Percentiles rank a stretch among this genome's conserved stretches.
phyloP scores from a whole-genome alignment of 2,797 vertebrate genomes.

The Acanthurus tractus region DNA sequence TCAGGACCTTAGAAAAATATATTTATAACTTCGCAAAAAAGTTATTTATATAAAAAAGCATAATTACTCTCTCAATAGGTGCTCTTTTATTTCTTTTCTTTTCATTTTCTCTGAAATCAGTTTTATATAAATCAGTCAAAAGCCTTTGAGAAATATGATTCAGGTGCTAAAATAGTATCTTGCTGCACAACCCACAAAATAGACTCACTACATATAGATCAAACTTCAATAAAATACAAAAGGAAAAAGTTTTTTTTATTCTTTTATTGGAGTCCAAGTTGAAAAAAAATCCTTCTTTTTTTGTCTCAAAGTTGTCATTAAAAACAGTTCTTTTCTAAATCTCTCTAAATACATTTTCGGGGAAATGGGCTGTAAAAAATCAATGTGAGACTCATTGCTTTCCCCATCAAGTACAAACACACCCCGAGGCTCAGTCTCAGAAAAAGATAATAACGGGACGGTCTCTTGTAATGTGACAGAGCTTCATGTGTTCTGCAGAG shows the following conservation, averaged over 20 bases:
- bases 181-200: neutral
- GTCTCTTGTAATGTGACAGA: slow-evolving; percentile 50
- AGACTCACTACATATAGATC: neutral
- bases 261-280: neutral
- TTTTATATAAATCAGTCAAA: too few relatives aligned
- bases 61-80: slow-evolving; percentile 6
- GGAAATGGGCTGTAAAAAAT: slow-evolving; percentile 68
- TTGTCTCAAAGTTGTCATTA: slow-evolving; percentile 24
- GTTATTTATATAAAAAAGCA: too few relatives aligned
- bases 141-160: neutral
- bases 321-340: slow-evolving; percentile 52
- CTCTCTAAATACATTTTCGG: slow-evolving; percentile 53
- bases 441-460: slow-evolving; percentile 51
- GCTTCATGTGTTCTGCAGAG: slow-evolving; percentile 45
- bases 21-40: too few relatives aligned
- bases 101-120: too few relatives aligned
- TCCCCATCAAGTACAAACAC: slow-evolving; percentile 52
- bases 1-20: neutral
- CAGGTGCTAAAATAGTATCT: slow-evolving; percentile 6
- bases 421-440: slow-evolving; percentile 47
- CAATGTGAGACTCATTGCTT: slow-evolving; percentile 62
- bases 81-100: slow-evolving; percentile 16
- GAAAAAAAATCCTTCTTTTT: slow-evolving; percentile 20
- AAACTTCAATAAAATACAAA: neutral
- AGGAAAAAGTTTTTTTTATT: neutral